These are phyloP conservation scores for Oreochromis spilurus DNA, from an alignment of 2,113 vertebrate species.

Conservation along the genomic window DNA sequence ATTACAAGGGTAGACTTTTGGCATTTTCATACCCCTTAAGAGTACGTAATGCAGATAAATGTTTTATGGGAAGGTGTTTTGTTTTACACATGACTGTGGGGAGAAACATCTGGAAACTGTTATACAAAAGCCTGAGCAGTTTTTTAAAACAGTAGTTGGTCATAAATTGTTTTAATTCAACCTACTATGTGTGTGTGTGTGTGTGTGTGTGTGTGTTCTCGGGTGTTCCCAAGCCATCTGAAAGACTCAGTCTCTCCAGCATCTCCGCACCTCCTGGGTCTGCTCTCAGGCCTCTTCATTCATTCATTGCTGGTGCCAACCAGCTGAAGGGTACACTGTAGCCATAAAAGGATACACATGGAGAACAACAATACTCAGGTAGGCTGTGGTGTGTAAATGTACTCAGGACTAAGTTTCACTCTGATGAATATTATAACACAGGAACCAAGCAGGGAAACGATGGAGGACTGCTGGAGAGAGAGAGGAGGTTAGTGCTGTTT, in stretches of 20 bases:
- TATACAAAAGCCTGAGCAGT: background rate
- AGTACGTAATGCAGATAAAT: conserved; percentile 28
- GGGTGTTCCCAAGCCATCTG: background rate
- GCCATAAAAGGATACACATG: background rate
- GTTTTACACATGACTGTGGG: conserved; percentile 6
- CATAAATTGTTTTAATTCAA: background rate
- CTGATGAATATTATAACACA: background rate
- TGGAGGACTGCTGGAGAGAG: background rate
- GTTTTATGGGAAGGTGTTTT: conserved; percentile 25
- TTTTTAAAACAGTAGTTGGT: background rate
- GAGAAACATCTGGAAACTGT: conserved; percentile 45
- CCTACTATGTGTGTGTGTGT: background rate
- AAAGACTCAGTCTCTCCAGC: background rate
- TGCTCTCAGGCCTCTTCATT: background rate
- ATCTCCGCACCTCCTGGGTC: background rate
- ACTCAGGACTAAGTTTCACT: background rate
- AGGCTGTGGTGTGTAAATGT: background rate
- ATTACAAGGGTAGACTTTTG: conserved; percentile 16
- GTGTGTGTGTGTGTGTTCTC: background rate
- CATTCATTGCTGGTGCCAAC: background rate
- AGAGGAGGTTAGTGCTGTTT: background rate
- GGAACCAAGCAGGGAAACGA: background rate
- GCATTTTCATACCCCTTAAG: conserved; percentile 20
- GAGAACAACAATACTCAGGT: background rate
- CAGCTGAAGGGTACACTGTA: background rate